Evolutionary conservation across 2,888 invertebrate species (phyloP).

Genomic region (Aromia moschata): DNA sequence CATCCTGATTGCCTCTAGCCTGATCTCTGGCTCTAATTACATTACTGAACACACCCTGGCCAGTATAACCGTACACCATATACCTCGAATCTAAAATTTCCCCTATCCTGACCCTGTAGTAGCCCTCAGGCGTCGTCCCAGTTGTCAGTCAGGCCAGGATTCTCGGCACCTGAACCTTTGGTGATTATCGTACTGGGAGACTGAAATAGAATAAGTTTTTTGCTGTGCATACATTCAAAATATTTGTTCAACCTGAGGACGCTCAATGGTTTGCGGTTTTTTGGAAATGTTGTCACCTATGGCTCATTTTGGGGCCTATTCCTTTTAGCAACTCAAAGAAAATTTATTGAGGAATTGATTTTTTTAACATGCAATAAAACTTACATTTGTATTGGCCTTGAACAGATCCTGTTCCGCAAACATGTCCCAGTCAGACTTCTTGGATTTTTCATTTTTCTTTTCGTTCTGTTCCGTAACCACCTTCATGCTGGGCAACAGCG

Average conservation of each 20-base stretch:
- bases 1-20: slow-evolving; percentile 85
- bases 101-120: slow-evolving; percentile 95
- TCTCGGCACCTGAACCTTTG: slow-evolving; percentile 73
- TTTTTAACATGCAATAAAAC: too few relatives aligned
- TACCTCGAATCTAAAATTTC: slow-evolving; percentile 93
- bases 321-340: too few relatives aligned
- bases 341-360: too few relatives aligned
- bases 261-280: too few relatives aligned
- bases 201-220: slow-evolving; percentile 64
- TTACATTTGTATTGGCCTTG: slow-evolving; percentile 59
- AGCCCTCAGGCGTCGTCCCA: slow-evolving; percentile 99
- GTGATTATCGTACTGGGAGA: slow-evolving; percentile 69
- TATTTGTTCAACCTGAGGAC: too few relatives aligned
- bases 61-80: slow-evolving; percentile 96
- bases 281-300: too few relatives aligned
- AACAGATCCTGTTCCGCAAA: slow-evolving; percentile 93
- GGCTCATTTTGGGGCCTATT: too few relatives aligned
- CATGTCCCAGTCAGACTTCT: slow-evolving; percentile 85
- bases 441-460: slow-evolving; percentile 55
- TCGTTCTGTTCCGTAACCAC: slow-evolving; percentile 51
- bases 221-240: too few relatives aligned
- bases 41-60: slow-evolving; percentile 98
- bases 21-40: slow-evolving; percentile 94
- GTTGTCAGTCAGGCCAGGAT: slow-evolving; percentile 95
- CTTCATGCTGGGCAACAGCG: slow-evolving; percentile 60